phyloP scores from a whole-genome alignment of 2,888 invertebrate species.

The Hololepta plana region DNA sequence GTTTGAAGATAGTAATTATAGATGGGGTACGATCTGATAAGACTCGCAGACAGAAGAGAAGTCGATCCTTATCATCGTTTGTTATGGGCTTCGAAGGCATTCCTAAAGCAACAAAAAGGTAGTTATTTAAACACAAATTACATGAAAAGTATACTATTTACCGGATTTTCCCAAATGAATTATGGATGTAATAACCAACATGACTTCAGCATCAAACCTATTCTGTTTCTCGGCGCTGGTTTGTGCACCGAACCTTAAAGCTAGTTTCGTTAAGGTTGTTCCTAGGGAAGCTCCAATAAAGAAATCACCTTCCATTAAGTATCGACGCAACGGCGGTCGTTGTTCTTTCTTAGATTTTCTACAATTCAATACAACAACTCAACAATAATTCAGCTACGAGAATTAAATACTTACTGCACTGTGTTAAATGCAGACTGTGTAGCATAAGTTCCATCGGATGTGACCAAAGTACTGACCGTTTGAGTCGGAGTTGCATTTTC shows the following conservation, averaged over 20 bases:
- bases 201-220: constrained; percentile 47
- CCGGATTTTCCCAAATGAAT: constrained; percentile 59
- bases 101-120: constrained; percentile 19
- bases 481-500: constrained; percentile 20
- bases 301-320: constrained; percentile 87
- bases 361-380: constrained; percentile 4
- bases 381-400: constrained; percentile 3
- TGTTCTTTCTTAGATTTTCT: constrained; percentile 44
- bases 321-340: constrained; percentile 66
- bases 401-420: constrained; percentile 37
- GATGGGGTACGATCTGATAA: constrained; percentile 48
- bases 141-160: constrained; percentile 13
- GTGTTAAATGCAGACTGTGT: constrained; percentile 93
- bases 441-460: constrained; percentile 98
- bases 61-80: constrained; percentile 88
- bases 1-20: constrained; percentile 52
- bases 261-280: constrained; percentile 80
- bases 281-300: constrained; percentile 88
- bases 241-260: constrained; percentile 46
- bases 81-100: constrained; percentile 63
- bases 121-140: constrained; percentile 6
- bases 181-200: constrained; percentile 33
- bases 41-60: constrained; percentile 63
- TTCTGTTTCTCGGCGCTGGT: constrained; percentile 30
- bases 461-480: constrained; percentile 53